These are phyloP conservation scores for Exephanes ischioxanthus DNA, from an alignment of 2,888 invertebrate genomes.

Conservation along the genomic window DNA sequence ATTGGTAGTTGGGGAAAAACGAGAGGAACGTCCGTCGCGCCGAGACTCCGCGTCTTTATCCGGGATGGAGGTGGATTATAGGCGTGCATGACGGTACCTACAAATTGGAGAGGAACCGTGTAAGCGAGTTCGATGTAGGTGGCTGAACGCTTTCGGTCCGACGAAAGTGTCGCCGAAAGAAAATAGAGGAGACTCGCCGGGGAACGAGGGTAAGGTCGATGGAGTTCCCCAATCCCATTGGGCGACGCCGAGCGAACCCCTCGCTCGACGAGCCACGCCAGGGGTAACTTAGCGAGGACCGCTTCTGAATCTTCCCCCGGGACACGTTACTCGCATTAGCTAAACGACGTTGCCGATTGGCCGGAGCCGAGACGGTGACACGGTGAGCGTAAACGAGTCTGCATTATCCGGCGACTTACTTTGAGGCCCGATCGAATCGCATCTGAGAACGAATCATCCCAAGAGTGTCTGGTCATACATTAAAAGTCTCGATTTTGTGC, in stretches of 20 bases:
- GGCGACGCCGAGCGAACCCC: slow-evolving; percentile 40
- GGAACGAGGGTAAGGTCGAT: slow-evolving; percentile 46
- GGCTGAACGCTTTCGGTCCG: slow-evolving; percentile 9
- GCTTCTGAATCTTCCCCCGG: slow-evolving; percentile 74
- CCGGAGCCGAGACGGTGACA: slow-evolving; percentile 49
- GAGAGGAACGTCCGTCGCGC: slow-evolving; percentile 24
- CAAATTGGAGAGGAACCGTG: slow-evolving; percentile 1
- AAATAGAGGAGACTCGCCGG: slow-evolving; percentile 38
- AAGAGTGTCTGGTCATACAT: no score
- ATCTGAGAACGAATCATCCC: not conserved
- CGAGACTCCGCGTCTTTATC: slow-evolving; percentile 22
- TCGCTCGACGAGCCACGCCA: not conserved
- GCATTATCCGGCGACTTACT: not conserved
- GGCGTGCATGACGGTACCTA: slow-evolving; percentile 1
- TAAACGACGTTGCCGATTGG: slow-evolving; percentile 78
- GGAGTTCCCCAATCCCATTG: slow-evolving; percentile 30
- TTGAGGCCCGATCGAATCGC: not conserved
- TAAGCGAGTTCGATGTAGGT: not conserved
- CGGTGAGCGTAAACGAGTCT: slow-evolving; percentile 8
- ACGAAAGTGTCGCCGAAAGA: slow-evolving; percentile 45
- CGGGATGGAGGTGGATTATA: slow-evolving; percentile 18
- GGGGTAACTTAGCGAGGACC: slow-evolving; percentile 42
- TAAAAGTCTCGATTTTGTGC: no score
- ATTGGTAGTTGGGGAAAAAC: slow-evolving; percentile 74
- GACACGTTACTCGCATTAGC: slow-evolving; percentile 78